Base-by-base conservation (phyloP, 1,140 invertebrate genomes). In the Tetramorium alpestre region DNA sequence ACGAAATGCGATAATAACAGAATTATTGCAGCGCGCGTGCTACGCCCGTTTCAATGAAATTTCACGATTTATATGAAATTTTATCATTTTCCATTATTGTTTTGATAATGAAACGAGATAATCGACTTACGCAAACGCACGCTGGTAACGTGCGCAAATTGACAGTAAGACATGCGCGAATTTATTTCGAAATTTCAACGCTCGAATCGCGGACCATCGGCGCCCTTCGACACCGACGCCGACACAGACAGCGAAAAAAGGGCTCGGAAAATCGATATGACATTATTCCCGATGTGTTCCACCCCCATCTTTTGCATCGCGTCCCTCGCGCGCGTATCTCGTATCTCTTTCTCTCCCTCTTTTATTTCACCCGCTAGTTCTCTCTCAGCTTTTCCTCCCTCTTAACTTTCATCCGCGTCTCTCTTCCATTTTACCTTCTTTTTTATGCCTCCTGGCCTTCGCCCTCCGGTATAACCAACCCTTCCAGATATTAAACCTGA, bases 271-370 rank as follows among this genome's bases (percentile, higher is more conserved):
- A 84, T 84, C 80, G 54, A 84, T 84, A 75, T 75, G 56, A 75
- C 80, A 73, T 84, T 84, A 84, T 84, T 84, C 69, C 54, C 69
- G 56, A 84, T 84, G 69, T 84, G 69, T 82, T 82, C 38, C 25
- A 60, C 41, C 41, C 49, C 54, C 70, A 47, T 84, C 80, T 62
- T 73, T 75, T 84, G 41, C 78, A 81, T 81, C 56, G 38, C 54
- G 7, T 70, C 13, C 33, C 28, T 75, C 56, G 16, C 62, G 25
- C 18, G 41, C 18, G 28, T 11, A 10, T 72, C 64, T 60, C 80
- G n/a, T 58, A 13, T 82, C 51, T 60, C 28, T 70, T n/a, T 81
- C 49, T 56, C n/a, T 51, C 33, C 44, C 28, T 25, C 33, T 58
- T 82, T 82, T 62, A 60, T 62, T 73, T 73, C 38, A n/a, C 80